Base-by-base conservation (phyloP, 2,113 vertebrate genomes). In the Brachyistius frenatus region DNA sequence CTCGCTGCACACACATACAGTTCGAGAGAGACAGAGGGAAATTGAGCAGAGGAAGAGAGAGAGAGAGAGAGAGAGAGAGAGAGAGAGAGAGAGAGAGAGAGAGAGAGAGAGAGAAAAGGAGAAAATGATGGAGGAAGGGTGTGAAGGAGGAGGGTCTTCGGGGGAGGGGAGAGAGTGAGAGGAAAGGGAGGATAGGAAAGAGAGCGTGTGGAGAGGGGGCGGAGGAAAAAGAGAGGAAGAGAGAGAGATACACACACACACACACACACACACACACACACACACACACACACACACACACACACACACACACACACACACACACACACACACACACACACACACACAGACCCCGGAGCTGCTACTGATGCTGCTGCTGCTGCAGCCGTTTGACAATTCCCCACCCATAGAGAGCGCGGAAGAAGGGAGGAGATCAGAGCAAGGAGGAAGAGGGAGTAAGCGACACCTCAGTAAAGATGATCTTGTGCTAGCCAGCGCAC, bases 381-480 rank as follows among this genome's bases (percentile, higher is more conserved):
- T 90, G 91, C 91, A 91, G 88, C 90, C 91, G 86, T 90, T 87
- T 90, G 82, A 85, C 86, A 79, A 91, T 87, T 89, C 89, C 91
- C 89, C 91, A 91, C 89, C 92, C 91, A 89, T 88, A 89, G 86
- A 92, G 80, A 87, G 81, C 74, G 57, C 84, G 63, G 64, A 83
- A 88, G 89, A 85, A 86, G 83, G 82, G 86, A 92, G 86, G 90
- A 88, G 83, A 90, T 64, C 83, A 85, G 79, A 89, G 89, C 80
- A 85, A 90, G 77, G 80, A 89, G 71, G 85, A 86, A 62, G 85
- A 82, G 83, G 86, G 84, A 86, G 81, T 78, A 79, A 87, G 86
- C 80, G 71, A 53, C 88, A 82, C 85, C 83, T 86, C 76, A 73
- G 81, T 79, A 73, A 89, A 80, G 88, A 92, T 90, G 92, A 86